phyloP scores from a whole-genome alignment of 2,888 invertebrate species.

The Neria commutata region DNA sequence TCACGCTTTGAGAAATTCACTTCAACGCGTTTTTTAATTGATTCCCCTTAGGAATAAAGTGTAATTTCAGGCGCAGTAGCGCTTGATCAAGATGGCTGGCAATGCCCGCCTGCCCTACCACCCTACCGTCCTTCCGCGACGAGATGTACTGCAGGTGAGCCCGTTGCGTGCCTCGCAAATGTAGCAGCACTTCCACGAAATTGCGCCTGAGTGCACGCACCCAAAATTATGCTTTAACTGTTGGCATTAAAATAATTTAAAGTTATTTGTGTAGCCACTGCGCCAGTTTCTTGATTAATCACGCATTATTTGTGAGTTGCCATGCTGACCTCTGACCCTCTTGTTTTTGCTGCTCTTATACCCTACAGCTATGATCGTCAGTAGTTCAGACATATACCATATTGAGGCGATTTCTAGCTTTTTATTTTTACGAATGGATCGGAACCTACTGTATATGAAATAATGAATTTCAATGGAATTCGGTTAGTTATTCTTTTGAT shows the following conservation, averaged over 20 bases:
- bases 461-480: no score
- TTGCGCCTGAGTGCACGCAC: slow-evolving; percentile 25
- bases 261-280: background rate
- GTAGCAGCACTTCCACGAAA: no score
- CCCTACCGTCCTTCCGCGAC: background rate
- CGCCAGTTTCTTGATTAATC: slow-evolving; percentile 32
- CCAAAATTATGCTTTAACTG: slow-evolving; percentile 29
- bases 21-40: slow-evolving; percentile 27
- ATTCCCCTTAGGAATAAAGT: slow-evolving; percentile 26
- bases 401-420: background rate
- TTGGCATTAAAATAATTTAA: slow-evolving; percentile 16
- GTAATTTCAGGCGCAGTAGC: slow-evolving; percentile 10
- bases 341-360: background rate
- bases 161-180: no score
- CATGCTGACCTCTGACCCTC: background rate
- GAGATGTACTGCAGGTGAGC: no score
- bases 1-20: background rate
- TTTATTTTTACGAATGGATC: no score
- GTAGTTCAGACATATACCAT: background rate
- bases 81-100: slow-evolving; percentile 18
- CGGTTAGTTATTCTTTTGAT: no score
- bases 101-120: background rate
- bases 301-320: slow-evolving; percentile 23
- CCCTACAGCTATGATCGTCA: background rate
- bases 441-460: no score